phyloP scores from a whole-genome alignment of 2,888 invertebrate genomes.

The Sepioteuthis lessoniana region DNA sequence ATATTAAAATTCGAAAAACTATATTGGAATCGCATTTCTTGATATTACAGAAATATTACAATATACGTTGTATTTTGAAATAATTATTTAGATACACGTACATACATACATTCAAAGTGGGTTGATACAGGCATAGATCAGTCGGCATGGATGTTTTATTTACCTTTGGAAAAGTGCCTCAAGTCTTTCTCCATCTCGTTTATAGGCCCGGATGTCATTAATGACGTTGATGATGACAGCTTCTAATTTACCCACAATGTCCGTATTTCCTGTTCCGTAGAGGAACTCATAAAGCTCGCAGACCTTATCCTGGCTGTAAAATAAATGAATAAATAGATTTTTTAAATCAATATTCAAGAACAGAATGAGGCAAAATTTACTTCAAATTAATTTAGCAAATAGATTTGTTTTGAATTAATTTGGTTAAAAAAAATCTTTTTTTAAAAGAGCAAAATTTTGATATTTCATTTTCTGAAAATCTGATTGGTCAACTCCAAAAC shows the following conservation, averaged over 20 bases:
- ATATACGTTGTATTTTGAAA: too few relatives aligned
- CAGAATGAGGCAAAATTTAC: too few relatives aligned
- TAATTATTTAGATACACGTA: too few relatives aligned
- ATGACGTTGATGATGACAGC: conserved; percentile 78
- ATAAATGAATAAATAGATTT: not conserved
- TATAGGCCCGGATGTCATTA: conserved; percentile 77
- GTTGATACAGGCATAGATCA: too few relatives aligned
- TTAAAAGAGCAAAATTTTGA: too few relatives aligned
- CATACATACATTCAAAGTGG: too few relatives aligned
- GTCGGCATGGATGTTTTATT: conserved; percentile 40
- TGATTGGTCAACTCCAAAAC: too few relatives aligned
- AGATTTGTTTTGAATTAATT: not conserved
- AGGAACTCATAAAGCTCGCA: conserved; percentile 78
- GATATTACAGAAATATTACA: too few relatives aligned
- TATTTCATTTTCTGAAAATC: too few relatives aligned
- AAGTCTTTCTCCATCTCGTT: conserved; percentile 78
- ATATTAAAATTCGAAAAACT: too few relatives aligned
- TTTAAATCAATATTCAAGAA: not conserved
- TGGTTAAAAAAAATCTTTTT: too few relatives aligned
- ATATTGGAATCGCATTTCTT: too few relatives aligned
- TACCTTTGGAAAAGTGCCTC: conserved; percentile 78
- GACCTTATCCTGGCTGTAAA: conserved; percentile 78
- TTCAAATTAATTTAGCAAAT: not conserved
- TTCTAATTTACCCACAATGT: conserved; percentile 77
- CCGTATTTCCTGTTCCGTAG: conserved; percentile 76